phyloP scores from a whole-genome alignment of 2,888 invertebrate species.

The Mythimna impura region DNA sequence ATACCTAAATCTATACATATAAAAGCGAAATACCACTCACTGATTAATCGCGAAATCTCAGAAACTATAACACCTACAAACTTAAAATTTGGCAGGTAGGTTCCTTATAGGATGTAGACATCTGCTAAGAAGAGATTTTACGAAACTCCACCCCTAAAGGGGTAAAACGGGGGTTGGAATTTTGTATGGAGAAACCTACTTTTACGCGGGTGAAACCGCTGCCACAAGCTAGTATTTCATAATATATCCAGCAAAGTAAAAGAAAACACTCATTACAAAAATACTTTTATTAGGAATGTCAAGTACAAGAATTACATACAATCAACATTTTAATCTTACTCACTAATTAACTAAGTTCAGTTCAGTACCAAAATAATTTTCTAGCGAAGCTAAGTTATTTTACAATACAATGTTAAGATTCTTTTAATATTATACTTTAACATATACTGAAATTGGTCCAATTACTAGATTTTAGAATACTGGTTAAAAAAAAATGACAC shows the following conservation, averaged over 20 bases:
- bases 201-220: no score
- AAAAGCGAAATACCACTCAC: no score
- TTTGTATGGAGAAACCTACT: no score
- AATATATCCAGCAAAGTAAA: not conserved
- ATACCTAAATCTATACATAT: no score
- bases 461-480: constrained; percentile 3
- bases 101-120: no score
- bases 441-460: constrained; percentile 30
- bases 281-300: constrained; percentile 51
- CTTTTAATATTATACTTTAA: not conserved
- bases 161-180: no score
- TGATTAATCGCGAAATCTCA: no score
- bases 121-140: no score
- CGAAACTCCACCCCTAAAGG: no score
- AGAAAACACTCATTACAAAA: constrained; percentile 35
- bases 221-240: not conserved
- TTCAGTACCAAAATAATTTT: not conserved
- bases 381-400: constrained; percentile 10
- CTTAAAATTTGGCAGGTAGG: no score
- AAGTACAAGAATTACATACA: constrained; percentile 37
- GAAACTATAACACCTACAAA: no score
- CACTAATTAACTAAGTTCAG: constrained; percentile 36
- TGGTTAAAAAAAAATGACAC: constrained; percentile 2
- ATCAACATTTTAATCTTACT: constrained; percentile 33
- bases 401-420: not conserved